A percentile compares a stretch with the other conserved stretches of the same genome.
These are phyloP conservation scores for Thamnophis sirtalis DNA, from an alignment of 2,113 vertebrate species.

Conservation along the genomic window DNA sequence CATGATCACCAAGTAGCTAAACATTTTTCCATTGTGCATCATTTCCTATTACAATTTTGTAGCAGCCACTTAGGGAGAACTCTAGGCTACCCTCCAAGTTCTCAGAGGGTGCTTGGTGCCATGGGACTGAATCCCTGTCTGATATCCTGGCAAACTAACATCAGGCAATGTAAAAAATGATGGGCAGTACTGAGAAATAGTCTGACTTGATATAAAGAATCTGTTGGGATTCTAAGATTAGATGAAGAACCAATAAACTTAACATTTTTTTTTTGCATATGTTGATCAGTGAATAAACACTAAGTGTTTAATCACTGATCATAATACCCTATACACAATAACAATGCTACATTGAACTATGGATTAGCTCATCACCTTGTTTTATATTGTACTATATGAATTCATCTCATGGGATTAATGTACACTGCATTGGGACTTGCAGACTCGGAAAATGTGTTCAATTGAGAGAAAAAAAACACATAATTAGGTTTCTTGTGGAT, in stretches of 20 bases:
- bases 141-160: background rate
- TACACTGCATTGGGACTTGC: background rate
- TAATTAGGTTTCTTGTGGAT: background rate
- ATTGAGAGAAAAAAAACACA: background rate
- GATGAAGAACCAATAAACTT: background rate
- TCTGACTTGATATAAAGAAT: background rate
- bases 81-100: background rate
- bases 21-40: background rate
- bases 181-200: background rate
- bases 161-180: background rate
- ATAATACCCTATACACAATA: background rate
- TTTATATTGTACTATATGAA: background rate
- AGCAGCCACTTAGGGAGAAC: background rate
- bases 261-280: background rate
- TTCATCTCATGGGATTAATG: background rate
- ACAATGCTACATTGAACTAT: background rate
- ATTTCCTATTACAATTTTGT: background rate
- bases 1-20: background rate
- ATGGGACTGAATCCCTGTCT: background rate
- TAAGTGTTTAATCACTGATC: background rate
- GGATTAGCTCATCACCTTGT: background rate
- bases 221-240: background rate
- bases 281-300: background rate
- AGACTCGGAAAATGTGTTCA: background rate
- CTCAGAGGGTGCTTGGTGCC: background rate